phyloP scores from a whole-genome alignment of 2,113 vertebrate species.

The Machaerirhynchus nigripectus region DNA sequence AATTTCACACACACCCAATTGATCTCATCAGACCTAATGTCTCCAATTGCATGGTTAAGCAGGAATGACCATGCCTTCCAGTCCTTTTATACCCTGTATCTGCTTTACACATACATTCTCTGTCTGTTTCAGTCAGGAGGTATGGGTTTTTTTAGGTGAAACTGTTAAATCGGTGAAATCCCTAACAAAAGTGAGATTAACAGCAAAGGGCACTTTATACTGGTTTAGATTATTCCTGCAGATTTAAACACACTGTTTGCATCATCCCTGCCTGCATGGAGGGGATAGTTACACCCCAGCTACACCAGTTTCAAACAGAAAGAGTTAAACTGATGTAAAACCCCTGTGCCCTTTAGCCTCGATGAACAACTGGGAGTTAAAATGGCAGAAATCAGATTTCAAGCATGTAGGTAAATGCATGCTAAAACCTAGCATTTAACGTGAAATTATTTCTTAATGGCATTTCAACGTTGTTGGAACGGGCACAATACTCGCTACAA shows the following conservation, averaged over 20 bases:
- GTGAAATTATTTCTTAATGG: background rate
- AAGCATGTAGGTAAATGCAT: background rate
- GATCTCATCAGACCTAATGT: background rate
- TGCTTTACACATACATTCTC: background rate
- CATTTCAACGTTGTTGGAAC: background rate
- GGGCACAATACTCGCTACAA: accelerated
- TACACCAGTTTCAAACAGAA: background rate
- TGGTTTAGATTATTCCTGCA: background rate
- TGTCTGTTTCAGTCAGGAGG: background rate
- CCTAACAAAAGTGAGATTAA: background rate
- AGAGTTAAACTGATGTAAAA: background rate
- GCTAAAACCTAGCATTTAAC: background rate
- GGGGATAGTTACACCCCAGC: background rate
- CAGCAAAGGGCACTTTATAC: background rate
- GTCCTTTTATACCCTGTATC: background rate
- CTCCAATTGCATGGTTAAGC: background rate
- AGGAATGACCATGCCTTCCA: background rate
- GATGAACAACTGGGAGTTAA: background rate
- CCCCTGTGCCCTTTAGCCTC: background rate
- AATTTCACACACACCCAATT: background rate
- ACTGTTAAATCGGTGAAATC: background rate
- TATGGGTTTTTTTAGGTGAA: background rate
- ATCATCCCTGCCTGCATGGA: background rate
- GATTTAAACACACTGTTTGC: background rate
- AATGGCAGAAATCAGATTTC: background rate